Percentiles rank a stretch among this genome's conserved stretches.
Evolutionary conservation across 2,797 vertebrate species (phyloP).

Genomic region (Acanthornis magna): DNA sequence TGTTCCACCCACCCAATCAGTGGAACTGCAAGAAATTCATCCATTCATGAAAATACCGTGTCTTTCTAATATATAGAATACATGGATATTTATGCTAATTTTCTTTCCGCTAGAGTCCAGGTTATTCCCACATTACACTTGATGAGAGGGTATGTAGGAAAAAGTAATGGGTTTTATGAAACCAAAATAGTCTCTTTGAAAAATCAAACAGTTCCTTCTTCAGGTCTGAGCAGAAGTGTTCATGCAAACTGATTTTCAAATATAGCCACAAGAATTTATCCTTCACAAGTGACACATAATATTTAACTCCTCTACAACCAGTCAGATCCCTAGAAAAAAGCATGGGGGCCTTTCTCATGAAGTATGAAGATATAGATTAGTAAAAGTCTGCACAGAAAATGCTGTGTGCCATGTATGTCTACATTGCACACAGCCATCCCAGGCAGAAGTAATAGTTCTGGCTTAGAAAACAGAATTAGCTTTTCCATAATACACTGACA

Average conservation of each 20-base stretch:
- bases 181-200: background rate
- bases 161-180: background rate
- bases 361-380: background rate
- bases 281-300: background rate
- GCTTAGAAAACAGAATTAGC: background rate
- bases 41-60: background rate
- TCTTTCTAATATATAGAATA: background rate
- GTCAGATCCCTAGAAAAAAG: background rate
- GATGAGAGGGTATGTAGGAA: background rate
- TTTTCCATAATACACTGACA: background rate
- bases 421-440: background rate
- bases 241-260: background rate
- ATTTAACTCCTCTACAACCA: background rate
- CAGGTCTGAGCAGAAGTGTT: background rate
- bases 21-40: background rate
- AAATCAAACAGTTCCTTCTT: background rate
- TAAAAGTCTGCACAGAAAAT: background rate
- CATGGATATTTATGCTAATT: background rate
- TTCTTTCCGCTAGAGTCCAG: background rate
- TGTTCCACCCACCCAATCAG: background rate
- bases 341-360: fast-evolving
- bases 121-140: background rate
- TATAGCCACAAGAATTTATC: background rate
- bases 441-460: background rate
- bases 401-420: background rate